A percentile compares a stretch with the other conserved stretches of the same genome.
Conservation (phyloP, 2,797 vertebrate species). For the Anguilla pacifica region DNA sequence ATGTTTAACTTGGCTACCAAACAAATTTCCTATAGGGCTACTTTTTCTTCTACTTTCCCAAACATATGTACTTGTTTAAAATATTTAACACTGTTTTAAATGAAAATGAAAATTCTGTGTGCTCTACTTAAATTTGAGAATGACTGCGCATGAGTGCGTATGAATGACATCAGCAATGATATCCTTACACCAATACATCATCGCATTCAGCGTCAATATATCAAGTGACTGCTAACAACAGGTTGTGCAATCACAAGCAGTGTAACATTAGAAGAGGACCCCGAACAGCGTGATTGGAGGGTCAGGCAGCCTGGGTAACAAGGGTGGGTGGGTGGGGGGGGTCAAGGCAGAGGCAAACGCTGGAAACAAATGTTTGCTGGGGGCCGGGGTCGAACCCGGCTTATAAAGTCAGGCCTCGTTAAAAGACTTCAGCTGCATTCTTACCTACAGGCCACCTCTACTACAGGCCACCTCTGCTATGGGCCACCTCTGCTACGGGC, state of each 20-base stretch:
- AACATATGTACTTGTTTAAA: background rate
- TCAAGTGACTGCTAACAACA: background rate
- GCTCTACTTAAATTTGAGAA: background rate
- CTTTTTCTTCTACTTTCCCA: background rate
- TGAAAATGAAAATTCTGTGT: background rate
- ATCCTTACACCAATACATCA: background rate
- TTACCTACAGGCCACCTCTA: slow-evolving; percentile 83
- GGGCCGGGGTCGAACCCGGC: slow-evolving; percentile 79
- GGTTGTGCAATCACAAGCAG: background rate
- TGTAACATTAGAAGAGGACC: no score
- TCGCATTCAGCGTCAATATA: background rate
- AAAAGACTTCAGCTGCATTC: slow-evolving; percentile 85
- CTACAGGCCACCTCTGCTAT: no score
- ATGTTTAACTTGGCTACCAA: background rate
- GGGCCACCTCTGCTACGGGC: no score
- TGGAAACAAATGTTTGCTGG: slow-evolving; percentile 75
- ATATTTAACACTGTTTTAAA: background rate
- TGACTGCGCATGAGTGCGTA: no score
- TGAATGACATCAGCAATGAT: background rate
- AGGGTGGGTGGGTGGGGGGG: slow-evolving; percentile 71
- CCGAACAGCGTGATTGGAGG: slow-evolving; percentile 35
- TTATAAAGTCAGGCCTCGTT: slow-evolving; percentile 88
- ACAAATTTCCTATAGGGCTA: background rate
- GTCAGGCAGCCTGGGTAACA: slow-evolving; percentile 67
- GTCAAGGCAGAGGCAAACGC: slow-evolving; percentile 73